These are phyloP conservation scores for Carabus problematicus DNA, from an alignment of 2,888 invertebrate genomes.

Conservation along the genomic window DNA sequence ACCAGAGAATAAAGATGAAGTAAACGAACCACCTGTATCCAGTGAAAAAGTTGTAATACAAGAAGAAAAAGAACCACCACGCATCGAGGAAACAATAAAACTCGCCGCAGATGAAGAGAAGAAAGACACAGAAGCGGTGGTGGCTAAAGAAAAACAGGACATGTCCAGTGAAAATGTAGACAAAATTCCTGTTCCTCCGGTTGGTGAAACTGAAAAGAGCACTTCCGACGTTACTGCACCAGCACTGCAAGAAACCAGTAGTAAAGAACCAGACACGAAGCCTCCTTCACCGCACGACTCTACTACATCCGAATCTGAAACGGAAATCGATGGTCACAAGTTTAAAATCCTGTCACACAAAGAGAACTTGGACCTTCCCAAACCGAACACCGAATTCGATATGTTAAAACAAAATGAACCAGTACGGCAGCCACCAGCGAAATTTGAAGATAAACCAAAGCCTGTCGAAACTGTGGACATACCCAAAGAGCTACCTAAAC, in stretches of 20 bases:
- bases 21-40: conserved; percentile 41
- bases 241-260: conserved; percentile 18
- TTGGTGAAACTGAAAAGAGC: conserved; percentile 38
- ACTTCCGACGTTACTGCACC: conserved; percentile 45
- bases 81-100: neutral
- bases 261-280: conserved; percentile 19
- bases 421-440: conserved; percentile 18
- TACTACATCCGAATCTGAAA: conserved; percentile 59
- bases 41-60: conserved; percentile 37
- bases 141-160: conserved; percentile 58
- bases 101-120: conserved; percentile 37
- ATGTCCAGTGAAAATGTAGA: conserved; percentile 52
- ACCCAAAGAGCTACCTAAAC: conserved; percentile 30
- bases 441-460: conserved; percentile 44
- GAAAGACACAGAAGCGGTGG: conserved; percentile 54
- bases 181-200: neutral
- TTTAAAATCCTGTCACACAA: conserved; percentile 58
- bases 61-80: conserved; percentile 30
- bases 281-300: conserved; percentile 51
- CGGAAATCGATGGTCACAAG: conserved; percentile 60
- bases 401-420: conserved; percentile 44
- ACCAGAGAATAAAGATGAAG: conserved; percentile 44
- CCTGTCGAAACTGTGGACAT: conserved; percentile 17
- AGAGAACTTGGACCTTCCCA: conserved; percentile 54
- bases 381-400: conserved; percentile 46